Evolutionary conservation across 2,888 invertebrate genomes (phyloP).

Genomic region (Euplagia quadripunctaria): DNA sequence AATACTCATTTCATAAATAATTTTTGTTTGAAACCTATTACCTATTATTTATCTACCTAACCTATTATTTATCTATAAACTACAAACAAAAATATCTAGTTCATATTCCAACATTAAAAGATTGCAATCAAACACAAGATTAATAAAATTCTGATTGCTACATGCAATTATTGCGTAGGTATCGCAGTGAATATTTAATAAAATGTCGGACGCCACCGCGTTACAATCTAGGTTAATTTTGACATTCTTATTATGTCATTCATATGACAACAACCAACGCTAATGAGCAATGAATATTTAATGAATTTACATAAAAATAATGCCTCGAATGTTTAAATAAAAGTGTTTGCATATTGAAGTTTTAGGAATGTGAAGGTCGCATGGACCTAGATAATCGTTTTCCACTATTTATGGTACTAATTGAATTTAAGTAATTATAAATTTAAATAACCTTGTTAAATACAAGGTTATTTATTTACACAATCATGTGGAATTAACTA

Average conservation of each 20-base stretch:
- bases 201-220: conserved; percentile 26
- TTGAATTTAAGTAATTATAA: no score
- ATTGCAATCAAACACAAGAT: conserved; percentile 27
- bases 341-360: neutral
- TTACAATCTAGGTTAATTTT: conserved; percentile 42
- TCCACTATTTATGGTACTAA: neutral
- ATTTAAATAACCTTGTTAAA: neutral
- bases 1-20: neutral
- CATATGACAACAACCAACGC: conserved; percentile 28
- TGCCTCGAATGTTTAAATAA: neutral
- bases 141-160: conserved; percentile 38
- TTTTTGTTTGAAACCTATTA: neutral
- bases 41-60: no score
- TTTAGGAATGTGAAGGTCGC: neutral
- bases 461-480: no score
- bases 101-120: conserved; percentile 9
- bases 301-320: conserved; percentile 11
- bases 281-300: conserved; percentile 18
- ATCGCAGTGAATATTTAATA: conserved; percentile 30
- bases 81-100: neutral
- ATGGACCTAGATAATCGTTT: neutral
- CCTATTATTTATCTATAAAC: neutral
- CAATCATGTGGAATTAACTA: no score
- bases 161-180: conserved; percentile 37
- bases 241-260: conserved; percentile 44